Evolutionary conservation across 1,140 invertebrate genomes (phyloP).

Genomic region (Panagrolaimus sp.): DNA sequence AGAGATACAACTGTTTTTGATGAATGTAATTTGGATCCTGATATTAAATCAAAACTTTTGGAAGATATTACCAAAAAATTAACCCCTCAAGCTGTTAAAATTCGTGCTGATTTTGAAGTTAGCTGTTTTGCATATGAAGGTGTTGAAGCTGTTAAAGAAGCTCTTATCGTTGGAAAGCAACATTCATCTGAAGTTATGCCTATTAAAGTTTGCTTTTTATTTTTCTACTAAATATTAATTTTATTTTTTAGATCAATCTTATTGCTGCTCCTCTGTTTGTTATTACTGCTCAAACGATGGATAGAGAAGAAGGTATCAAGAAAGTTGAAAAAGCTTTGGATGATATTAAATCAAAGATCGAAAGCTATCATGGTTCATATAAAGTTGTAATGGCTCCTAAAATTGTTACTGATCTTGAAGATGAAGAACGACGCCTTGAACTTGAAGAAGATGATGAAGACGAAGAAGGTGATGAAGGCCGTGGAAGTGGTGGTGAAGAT

Average conservation of each 20-base stretch:
- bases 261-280: conserved; percentile 97
- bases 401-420: conserved; percentile 94
- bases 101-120: conserved; percentile 78
- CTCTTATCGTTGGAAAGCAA: conserved; percentile 78
- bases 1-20: conserved; percentile 86
- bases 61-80: conserved; percentile 91
- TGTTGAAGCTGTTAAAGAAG: conserved; percentile 93
- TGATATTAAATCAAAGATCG: conserved; percentile 77
- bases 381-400: conserved; percentile 92
- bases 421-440: conserved; percentile 80
- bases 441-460: conserved; percentile 56
- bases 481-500: conserved; percentile 23
- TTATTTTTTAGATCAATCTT: conserved; percentile 73
- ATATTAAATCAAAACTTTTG: conserved; percentile 83
- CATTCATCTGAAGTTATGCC: conserved; percentile 85
- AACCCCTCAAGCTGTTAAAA: conserved; percentile 92
- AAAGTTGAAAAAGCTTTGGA: conserved; percentile 77
- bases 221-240: not conserved
- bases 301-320: conserved; percentile 66
- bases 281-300: conserved; percentile 93
- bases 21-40: conserved; percentile 87
- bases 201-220: conserved; percentile 68
- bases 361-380: conserved; percentile 77
- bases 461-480: conserved; percentile 20
- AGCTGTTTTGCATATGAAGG: conserved; percentile 95